Conservation (phyloP, 1,140 invertebrate genomes). For the Lineus longissimus region DNA sequence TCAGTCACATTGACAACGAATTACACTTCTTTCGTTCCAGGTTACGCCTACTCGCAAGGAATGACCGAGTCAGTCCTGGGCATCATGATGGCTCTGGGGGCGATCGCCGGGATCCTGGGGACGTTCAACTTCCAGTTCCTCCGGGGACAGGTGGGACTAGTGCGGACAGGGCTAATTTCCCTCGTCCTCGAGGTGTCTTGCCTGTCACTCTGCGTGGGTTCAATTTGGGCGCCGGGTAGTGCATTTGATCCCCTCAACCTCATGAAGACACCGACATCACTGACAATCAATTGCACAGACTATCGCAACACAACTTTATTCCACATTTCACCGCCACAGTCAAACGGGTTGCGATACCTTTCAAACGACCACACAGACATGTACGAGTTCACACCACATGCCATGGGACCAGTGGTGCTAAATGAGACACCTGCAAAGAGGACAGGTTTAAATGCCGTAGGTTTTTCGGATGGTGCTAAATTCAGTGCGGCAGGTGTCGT, state of each 20-base stretch:
- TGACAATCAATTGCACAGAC: too few relatives aligned
- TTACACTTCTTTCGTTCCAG: constrained; percentile 27
- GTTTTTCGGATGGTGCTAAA: too few relatives aligned
- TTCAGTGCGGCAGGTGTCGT: too few relatives aligned
- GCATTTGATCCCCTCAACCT: constrained; percentile 54
- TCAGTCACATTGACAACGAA: too few relatives aligned
- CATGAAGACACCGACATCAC: constrained; percentile 3
- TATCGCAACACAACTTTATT: too few relatives aligned
- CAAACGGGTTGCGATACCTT: too few relatives aligned
- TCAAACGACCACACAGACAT: too few relatives aligned
- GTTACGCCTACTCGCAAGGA: constrained; percentile 55
- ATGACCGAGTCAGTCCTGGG: constrained; percentile 55
- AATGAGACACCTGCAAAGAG: too few relatives aligned
- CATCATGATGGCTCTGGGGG: constrained; percentile 52
- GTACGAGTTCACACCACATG: too few relatives aligned
- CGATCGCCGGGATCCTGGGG: constrained; percentile 55
- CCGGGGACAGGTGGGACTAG: constrained; percentile 46
- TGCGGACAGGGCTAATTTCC: constrained; percentile 51
- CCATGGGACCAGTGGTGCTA: too few relatives aligned
- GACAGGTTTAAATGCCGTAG: too few relatives aligned
- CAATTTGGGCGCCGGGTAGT: constrained; percentile 58
- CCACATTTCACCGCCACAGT: too few relatives aligned
- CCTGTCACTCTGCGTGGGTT: constrained; percentile 56
- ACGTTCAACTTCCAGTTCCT: constrained; percentile 54
- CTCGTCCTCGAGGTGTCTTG: constrained; percentile 41